Percentiles rank a stretch among this genome's conserved stretches.
Evolutionary conservation across 2,113 vertebrate species (phyloP).

Genomic region (Sula dactylatra): DNA sequence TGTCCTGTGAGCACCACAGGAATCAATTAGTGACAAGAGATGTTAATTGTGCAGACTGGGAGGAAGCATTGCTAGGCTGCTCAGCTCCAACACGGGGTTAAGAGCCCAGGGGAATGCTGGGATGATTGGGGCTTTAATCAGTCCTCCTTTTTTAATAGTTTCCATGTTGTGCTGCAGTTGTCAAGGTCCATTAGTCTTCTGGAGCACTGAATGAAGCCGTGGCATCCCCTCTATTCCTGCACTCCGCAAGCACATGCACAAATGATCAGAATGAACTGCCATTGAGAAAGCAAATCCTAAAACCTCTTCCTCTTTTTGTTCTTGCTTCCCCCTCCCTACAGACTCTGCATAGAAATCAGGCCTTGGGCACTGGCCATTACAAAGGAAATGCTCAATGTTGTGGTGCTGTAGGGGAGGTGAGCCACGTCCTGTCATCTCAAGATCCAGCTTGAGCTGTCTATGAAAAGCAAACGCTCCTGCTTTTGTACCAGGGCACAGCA

Average conservation of each 20-base stretch:
- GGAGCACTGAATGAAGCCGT: not conserved
- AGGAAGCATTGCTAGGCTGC: slow-evolving; percentile 26
- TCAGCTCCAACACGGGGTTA: slow-evolving; percentile 46
- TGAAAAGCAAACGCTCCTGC: not conserved
- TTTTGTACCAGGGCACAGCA: not conserved
- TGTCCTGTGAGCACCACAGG: slow-evolving; percentile 74
- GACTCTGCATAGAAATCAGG: not conserved
- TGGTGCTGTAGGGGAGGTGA: not conserved
- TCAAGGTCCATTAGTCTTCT: slow-evolving; percentile 57
- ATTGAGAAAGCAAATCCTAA: not conserved
- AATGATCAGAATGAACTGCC: not conserved
- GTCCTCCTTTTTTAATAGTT: slow-evolving; percentile 43
- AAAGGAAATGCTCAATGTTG: not conserved
- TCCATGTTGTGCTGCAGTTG: slow-evolving; percentile 31
- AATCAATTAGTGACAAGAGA: slow-evolving; percentile 78
- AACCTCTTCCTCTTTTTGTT: not conserved
- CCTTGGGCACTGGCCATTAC: not conserved
- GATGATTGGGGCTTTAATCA: slow-evolving; percentile 35
- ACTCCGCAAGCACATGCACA: not conserved
- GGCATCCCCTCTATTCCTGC: not conserved
- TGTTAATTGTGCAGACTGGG: slow-evolving; percentile 69
- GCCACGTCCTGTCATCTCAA: not conserved
- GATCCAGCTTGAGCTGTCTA: not conserved
- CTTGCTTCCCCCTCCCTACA: not conserved
- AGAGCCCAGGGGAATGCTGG: slow-evolving; percentile 48